These are phyloP conservation scores for Quadriops clusia DNA, from an alignment of 2,888 invertebrate species.

Conservation along the genomic window DNA sequence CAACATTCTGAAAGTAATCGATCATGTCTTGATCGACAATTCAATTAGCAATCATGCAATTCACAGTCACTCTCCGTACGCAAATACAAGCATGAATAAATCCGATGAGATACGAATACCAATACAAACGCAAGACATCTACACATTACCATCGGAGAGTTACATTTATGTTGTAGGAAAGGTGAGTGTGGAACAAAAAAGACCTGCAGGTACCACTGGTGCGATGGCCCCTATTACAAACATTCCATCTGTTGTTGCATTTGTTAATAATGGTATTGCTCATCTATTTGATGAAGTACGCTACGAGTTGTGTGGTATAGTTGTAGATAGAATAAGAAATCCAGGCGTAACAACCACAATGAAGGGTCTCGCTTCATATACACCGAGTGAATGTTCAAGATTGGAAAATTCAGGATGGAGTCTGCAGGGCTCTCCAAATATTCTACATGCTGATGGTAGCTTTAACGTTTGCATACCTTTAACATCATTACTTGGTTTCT, in stretches of 20 bases:
- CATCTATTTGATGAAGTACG: no score
- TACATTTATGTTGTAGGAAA: no score
- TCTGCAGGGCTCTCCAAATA: constrained; percentile 8
- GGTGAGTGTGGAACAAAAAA: no score
- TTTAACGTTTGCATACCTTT: constrained; percentile 16
- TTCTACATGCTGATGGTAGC: constrained; percentile 10
- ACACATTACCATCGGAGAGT: constrained; percentile 17
- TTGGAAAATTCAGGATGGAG: constrained; percentile 22
- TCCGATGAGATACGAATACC: constrained; percentile 23
- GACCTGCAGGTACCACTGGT: no score
- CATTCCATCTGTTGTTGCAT: no score
- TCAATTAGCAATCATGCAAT: constrained; percentile 17
- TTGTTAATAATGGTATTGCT: no score
- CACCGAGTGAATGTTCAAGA: constrained; percentile 17
- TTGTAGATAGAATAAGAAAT: no score
- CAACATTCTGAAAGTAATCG: constrained; percentile 13
- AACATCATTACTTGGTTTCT: constrained; percentile 26
- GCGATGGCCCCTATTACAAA: no score
- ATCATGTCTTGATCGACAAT: constrained; percentile 16
- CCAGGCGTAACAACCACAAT: constrained; percentile 25
- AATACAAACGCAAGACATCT: constrained; percentile 14
- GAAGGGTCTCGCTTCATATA: constrained; percentile 28
- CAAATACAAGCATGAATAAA: constrained; percentile 2
- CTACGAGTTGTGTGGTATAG: no score
- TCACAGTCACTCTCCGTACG: constrained; percentile 21